Conservation (phyloP, 2,888 invertebrate species). For the Machimus rusticus region DNA sequence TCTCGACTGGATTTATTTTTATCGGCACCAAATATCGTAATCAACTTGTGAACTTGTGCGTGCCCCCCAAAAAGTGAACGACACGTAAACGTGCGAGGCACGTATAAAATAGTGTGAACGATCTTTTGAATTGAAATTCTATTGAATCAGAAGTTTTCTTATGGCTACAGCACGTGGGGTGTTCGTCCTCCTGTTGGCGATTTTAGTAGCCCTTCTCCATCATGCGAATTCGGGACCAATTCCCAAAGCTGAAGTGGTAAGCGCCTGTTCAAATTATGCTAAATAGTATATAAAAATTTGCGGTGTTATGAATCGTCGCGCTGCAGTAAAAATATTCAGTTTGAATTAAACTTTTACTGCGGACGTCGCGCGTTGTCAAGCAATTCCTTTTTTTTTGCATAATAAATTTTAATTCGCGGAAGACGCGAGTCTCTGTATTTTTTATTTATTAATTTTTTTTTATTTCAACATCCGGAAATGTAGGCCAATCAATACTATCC, state of each 20-base stretch:
- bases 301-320: background rate
- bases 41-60: background rate
- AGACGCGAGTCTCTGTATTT: background rate
- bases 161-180: conserved; percentile 43
- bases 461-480: background rate
- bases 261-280: conserved; percentile 39
- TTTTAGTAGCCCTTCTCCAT: conserved; percentile 50
- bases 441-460: background rate
- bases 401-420: background rate
- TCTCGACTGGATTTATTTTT: background rate
- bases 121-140: background rate
- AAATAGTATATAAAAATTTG: background rate
- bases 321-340: background rate
- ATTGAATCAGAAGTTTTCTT: background rate
- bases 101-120: background rate
- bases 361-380: background rate
- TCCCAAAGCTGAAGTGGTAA: conserved; percentile 60
- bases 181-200: conserved; percentile 48
- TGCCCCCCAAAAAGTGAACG: background rate
- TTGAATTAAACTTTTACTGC: background rate
- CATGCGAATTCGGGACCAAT: conserved; percentile 57
- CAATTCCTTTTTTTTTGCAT: background rate
- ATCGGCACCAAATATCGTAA: background rate
- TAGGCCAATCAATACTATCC: conserved; percentile 20
- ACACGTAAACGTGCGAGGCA: background rate